Base-by-base conservation (phyloP, 2,888 invertebrate species). In the Fissipunctia ypsillon region DNA sequence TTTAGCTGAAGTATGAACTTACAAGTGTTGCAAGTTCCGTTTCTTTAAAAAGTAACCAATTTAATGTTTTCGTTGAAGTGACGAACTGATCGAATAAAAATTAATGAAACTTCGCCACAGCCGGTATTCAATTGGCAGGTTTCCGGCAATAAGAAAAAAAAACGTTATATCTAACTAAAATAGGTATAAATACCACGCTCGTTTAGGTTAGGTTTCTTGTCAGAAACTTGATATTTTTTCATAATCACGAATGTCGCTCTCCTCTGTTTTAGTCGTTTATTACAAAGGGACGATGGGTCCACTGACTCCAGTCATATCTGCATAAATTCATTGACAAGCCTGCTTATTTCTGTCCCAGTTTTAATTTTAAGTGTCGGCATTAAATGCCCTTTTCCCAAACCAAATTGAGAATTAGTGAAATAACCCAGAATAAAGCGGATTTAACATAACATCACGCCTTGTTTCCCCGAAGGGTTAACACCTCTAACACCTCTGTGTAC, bases 191-290 rank as follows among this genome's bases (percentile, higher is more conserved):
- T 50, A n/a, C n/a, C 57, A 48, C n/a, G 19, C 54, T 71, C 57
- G 10, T 43, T 52, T 22, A 60, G n/a, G 52, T 52, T 54, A 25
- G 16, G 45, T 60, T 38, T 45, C 31, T 61, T 50, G 63, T 57
- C 28, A n/a, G 82, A 57, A 77, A 82, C 64, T 67, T 75, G 76
- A 77, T 80, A 63, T 75, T 75, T 79, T 69, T 68, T 64, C 69
- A 57, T 66, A 79, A n/a, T n/a, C n/a, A n/a, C 52, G 12, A 73
- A 78, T 64, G 63, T 69, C 22, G 48, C 28, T 54, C n/a, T 68
- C 31, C 14, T 59, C 45, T 69, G 78, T 70, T 83, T 73, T 65
- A 63, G 56, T 52, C 35, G 31, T 67, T 69, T 72, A 80, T 82
- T 63, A 61, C 60, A 61, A 77, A 80, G 43, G 31, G 54, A 61